Base-by-base conservation (phyloP, 2,888 invertebrate genomes). In the Nipponacmea schrenckii region DNA sequence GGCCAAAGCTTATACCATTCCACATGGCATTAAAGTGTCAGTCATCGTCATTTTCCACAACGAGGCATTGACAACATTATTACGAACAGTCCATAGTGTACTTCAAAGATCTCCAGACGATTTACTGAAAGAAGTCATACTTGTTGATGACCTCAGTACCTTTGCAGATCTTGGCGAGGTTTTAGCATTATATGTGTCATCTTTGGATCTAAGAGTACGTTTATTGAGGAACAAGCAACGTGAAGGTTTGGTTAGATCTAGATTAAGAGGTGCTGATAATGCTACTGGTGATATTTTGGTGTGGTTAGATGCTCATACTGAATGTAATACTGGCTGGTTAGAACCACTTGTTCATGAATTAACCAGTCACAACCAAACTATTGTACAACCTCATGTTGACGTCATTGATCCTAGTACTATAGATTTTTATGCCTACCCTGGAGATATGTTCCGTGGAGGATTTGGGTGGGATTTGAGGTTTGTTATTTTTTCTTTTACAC, bases 61-160 rank as follows among this genome's bases (percentile, higher is more conserved):
- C 65, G 75, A 75, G 45, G 65, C 48, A 48, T 66, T 72, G 10
- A 56, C 75, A 7, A 72, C 67, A 2, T 44, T 75, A 17, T 44
- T 75, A 7, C 39, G 75, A 48, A 64, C 72, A n/a, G 62, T 70
- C 24, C 70, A 70, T 62, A 62, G 70, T 17, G 63, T 75, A 17
- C 15, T 72, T 31, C 48, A 70, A 12, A 67, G 72, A 8, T 68
- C 72, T 15, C 75, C 70, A 39, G 24, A 2, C 44, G 3, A 64
- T 5, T 48, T 74, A 10, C 50, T 74, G 4, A 62, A 67, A 45
- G 75, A 75, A 26, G 64, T 75, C 17, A 68, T 75, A 24, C 68
- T 75, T 17, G 75, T 75, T 15, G 75, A 75, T 45, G 75, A 75
- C 27, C 44, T 62, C n/a, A 75, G 75, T 45, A 62, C 75, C 1